Evolutionary conservation across 2,797 vertebrate genomes (phyloP), one percentile per base, ranked within the genome.

Genomic region (Ctenosaura bakeri): DNA sequence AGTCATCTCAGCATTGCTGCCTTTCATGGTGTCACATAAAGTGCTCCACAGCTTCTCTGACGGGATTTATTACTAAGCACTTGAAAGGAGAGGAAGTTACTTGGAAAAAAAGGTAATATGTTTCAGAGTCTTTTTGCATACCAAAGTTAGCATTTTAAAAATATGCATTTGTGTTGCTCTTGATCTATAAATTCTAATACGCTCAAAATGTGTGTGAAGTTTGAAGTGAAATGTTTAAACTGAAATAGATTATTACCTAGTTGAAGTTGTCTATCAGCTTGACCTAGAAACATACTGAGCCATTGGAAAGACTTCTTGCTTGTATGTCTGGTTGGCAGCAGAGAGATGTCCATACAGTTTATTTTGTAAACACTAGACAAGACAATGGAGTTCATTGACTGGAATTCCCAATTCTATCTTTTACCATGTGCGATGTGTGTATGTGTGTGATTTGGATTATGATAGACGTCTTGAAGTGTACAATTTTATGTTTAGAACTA

Each of bases 161-260:
- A 6, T 6, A 1, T 32, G 9, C 35, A 71, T 6, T 16, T 71
- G 10, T 29, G 20, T 32, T 86, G 10, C 9, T 80, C 20, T 69
- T 22, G 46, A 73, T 69, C 54, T 35, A 29, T 54, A 91, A 77
- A 64, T 91, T 94, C 93, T 88, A 74, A 76, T 56, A 69, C 35
- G 46, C 16, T 52, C 16, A 83, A 62, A 22, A n/a, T 24, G 42
- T 46, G 42, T 46, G 42, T 46, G 42, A 46, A 3, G 4, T 46
- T 4, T n/a, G 69, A 69, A 69, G 12, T 38, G 59, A 81, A 38
- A 71, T 54, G 62, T 6, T 83, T 76, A 59, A 20, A 32, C 35
- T 29, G 66, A 71, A 71, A 77, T 14, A 42, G n/a, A 86, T 85
- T 77, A 38, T 52, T 86, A 1, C 16, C 35, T 35, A 12, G 1